phyloP scores from a whole-genome alignment of 2,888 invertebrate genomes.

The Anorthoa munda region DNA sequence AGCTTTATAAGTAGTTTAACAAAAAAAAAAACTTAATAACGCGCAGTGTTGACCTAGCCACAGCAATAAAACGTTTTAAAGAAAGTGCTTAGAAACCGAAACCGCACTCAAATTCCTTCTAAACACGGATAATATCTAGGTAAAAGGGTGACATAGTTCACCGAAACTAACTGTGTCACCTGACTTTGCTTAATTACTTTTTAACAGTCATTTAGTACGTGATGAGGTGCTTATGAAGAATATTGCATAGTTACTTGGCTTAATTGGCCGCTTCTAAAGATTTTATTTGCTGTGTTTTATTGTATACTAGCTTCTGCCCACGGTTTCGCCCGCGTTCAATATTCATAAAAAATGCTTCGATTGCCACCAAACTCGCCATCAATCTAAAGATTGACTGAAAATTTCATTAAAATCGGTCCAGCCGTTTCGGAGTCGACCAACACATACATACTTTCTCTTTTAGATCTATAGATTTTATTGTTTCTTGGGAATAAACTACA shows the following conservation, averaged over 20 bases:
- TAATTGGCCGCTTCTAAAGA: neutral
- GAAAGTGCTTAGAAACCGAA: conserved; percentile 63
- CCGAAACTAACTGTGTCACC: conserved; percentile 42
- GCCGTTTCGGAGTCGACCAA: too few relatives aligned
- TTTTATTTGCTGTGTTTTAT: neutral
- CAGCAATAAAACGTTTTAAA: conserved; percentile 44
- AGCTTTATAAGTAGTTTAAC: neutral
- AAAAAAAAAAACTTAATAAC: conserved; percentile 42
- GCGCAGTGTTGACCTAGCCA: conserved; percentile 43
- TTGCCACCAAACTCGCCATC: too few relatives aligned
- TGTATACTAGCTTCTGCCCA: too few relatives aligned
- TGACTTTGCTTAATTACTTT: conserved; percentile 47
- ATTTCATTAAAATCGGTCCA: too few relatives aligned
- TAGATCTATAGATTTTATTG: too few relatives aligned
- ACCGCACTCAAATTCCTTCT: conserved; percentile 29
- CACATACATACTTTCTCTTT: too few relatives aligned
- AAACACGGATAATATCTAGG: conserved; percentile 43
- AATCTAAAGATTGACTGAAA: too few relatives aligned
- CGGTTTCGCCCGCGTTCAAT: too few relatives aligned
- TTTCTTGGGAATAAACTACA: neutral
- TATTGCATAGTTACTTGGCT: neutral
- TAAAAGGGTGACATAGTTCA: conserved; percentile 61
- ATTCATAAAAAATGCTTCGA: too few relatives aligned
- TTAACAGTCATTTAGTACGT: conserved; percentile 26
- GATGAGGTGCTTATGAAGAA: conserved; percentile 28